Base-by-base conservation (phyloP, 2,113 vertebrate genomes). In the Hassar affinis region DNA sequence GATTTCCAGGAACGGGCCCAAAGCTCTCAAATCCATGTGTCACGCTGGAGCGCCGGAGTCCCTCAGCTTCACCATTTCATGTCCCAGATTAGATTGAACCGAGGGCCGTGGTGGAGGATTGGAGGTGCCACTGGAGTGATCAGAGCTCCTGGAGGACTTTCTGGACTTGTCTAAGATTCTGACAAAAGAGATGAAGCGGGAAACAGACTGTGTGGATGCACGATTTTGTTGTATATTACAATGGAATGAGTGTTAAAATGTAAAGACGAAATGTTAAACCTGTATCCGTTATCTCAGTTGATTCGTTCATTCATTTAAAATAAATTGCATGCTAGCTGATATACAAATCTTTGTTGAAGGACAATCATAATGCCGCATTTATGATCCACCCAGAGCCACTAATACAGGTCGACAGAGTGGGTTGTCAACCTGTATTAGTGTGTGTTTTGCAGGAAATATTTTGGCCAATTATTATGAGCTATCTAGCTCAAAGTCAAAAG, bases 31-130 rank as follows among this genome's bases (percentile, higher is more conserved):
- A 88, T 89, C 91, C 90, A 91, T 89, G 92, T 94, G 92, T 92
- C 92, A 91, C 88, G 84, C 33, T 45, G 87, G 87, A 85, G 89
- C 2, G 27, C 56, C 90, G 87, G 86, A 89, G 87, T 92, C 93
- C 92, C 91, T 84, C 61, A 90, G 91, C 91, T 88, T 92, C 86
- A 90, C 90, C 90, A 92, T 91, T 93, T 91, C 91, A 91, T 93
- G 93, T 93, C 92, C 89, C 90, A 94, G 93, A 94, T 94, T 93
- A 93, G 90, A 94, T 94, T 93, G 92, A 94, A 94, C 92, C 88
- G 88, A 85, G 89, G 81, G 85, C 88, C 86, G 85, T 57, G 86
- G 86, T 88, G 92, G 91, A 89, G 89, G 79, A 85, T 56, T 89
- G 89, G 84, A 89, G 88, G 88, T 87, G 83, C 83, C 88, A 88